A percentile compares a stretch with the other conserved stretches of the same genome.
Evolutionary conservation across 2,113 vertebrate species (phyloP).

Genomic region (Struthidea cinerea): DNA sequence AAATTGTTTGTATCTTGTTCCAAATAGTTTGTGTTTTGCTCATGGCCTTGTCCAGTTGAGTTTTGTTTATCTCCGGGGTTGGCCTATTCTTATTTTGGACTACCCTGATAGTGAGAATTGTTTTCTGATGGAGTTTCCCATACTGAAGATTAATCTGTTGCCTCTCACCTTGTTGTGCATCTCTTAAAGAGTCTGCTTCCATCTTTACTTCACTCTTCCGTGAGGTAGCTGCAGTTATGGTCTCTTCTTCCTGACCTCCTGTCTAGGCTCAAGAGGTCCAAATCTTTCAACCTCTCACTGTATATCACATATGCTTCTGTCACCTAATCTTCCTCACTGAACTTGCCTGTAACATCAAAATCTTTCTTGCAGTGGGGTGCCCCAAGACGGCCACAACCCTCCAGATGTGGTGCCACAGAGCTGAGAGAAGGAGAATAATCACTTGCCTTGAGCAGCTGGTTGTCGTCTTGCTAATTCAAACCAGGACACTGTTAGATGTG

Average conservation of each 20-base stretch:
- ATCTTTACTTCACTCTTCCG: neutral
- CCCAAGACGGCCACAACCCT: neutral
- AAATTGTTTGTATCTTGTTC: neutral
- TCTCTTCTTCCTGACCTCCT: neutral
- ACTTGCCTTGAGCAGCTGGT: neutral
- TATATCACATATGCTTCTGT: neutral
- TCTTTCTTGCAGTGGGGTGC: neutral
- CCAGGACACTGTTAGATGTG: neutral
- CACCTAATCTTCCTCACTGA: neutral
- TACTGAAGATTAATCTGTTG: neutral
- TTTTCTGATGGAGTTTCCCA: neutral
- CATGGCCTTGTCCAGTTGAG: neutral
- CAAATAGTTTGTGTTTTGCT: neutral
- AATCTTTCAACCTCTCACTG: fast-evolving
- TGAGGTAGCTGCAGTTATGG: neutral
- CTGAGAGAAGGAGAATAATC: neutral
- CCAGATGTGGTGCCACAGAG: neutral
- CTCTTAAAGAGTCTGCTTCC: neutral
- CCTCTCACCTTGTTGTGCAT: neutral
- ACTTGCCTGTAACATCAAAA: neutral
- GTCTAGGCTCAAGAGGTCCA: neutral
- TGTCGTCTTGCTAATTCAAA: neutral
- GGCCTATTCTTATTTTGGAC: neutral
- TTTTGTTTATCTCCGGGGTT: neutral
- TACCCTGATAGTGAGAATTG: neutral